Conservation (phyloP, 2,888 invertebrate species). For the Margaritifera margaritifera region DNA sequence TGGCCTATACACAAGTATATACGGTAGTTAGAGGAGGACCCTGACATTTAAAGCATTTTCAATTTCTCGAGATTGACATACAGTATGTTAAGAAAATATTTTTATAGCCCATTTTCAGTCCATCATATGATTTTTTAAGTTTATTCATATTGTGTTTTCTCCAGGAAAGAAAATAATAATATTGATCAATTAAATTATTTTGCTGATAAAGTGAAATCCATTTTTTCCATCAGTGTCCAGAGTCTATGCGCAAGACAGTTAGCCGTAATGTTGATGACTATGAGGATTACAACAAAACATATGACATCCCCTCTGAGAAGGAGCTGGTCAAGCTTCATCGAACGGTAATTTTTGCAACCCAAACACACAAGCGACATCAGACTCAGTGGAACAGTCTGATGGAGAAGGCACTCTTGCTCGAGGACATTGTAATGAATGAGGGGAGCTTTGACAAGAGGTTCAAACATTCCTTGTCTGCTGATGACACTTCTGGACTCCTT, state of each 20-base stretch:
- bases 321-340: conserved; percentile 88
- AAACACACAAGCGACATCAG: conserved; percentile 93
- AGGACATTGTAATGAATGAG: conserved; percentile 89
- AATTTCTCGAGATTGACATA: no score
- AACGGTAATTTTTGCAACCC: conserved; percentile 76
- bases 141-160: no score
- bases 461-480: conserved; percentile 30
- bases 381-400: conserved; percentile 92
- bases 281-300: conserved; percentile 63
- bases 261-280: conserved; percentile 65
- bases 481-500: conserved; percentile 26
- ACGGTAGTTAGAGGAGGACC: no score
- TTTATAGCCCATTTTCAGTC: no score
- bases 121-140: no score
- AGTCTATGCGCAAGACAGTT: conserved; percentile 58
- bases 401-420: conserved; percentile 82
- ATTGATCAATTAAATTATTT: no score
- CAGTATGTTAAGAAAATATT: no score
- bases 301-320: conserved; percentile 79
- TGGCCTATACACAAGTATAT: no score
- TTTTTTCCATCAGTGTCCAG: conserved; percentile 65
- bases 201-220: no score
- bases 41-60: no score
- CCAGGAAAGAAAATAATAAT: no score
- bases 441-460: conserved; percentile 59